A percentile compares a stretch with the other conserved stretches of the same genome.
These are phyloP conservation scores for Telmatochromis sp. DNA, from an alignment of 2,113 vertebrate species.

Conservation along the genomic window DNA sequence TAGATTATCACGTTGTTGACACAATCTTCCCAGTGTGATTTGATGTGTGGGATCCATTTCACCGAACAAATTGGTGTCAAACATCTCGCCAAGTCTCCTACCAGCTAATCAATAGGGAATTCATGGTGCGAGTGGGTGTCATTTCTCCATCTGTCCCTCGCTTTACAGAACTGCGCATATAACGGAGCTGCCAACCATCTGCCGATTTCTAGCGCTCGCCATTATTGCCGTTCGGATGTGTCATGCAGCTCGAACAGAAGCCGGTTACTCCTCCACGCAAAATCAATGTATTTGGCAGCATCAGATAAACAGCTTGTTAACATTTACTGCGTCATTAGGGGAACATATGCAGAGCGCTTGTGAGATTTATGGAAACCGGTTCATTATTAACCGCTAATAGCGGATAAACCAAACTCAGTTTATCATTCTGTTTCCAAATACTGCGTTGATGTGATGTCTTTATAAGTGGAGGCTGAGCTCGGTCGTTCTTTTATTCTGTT, in stretches of 20 bases:
- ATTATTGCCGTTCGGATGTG: constrained; percentile 14
- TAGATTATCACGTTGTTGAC: constrained; percentile 8
- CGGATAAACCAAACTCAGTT: background rate
- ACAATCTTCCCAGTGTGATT: background rate
- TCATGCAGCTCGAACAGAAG: constrained; percentile 26
- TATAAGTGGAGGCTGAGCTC: background rate
- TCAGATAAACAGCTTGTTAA: constrained; percentile 41
- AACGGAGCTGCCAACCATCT: constrained; percentile 37
- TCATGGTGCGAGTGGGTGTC: constrained; percentile 44
- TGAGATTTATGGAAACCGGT: background rate
- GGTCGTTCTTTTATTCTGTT: background rate
- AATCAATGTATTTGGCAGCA: constrained; percentile 1
- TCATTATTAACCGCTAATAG: background rate
- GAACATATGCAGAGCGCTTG: background rate
- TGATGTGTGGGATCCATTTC: constrained; percentile 27
- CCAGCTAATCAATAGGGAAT: constrained; percentile 45
- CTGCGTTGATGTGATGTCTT: background rate
- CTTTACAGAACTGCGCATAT: constrained; percentile 19
- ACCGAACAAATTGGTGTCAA: constrained; percentile 40
- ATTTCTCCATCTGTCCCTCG: constrained; percentile 49
- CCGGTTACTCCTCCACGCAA: constrained; percentile 16
- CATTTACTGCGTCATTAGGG: constrained; percentile 6
- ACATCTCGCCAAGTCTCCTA: constrained; percentile 25
- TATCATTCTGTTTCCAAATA: background rate
- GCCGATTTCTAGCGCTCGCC: constrained; percentile 8